Evolutionary conservation across 2,888 invertebrate genomes (phyloP), one percentile per base, ranked within the genome.

Genomic region (Drosophila ochracea): DNA sequence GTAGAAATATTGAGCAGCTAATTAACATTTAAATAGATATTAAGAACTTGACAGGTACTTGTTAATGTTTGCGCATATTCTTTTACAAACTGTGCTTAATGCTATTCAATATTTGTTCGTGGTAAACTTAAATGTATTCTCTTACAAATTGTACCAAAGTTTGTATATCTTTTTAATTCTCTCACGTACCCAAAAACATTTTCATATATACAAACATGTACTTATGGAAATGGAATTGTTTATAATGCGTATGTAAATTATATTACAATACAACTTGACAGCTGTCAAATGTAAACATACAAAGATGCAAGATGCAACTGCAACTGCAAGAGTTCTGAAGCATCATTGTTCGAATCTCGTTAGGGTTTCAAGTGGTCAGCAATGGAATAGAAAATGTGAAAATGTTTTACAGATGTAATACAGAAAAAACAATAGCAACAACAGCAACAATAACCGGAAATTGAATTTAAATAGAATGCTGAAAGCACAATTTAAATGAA

Each of bases 211-310:
- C 65, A 41, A 33, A 19, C 31, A n/a, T 57, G 28, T 31, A 54
- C 67, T 33, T 49, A 31, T 68, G 59, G 30, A 31, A 58, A 58
- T 58, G 52, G n/a, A 68, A 54, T 54, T 70, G 54, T 75, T 77
- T 61, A 47, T 57, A 68, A 84, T 71, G 62, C 69, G 74, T 67
- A 59, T 70, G 87, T 82, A 84, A 84, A 84, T 89, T 72, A 77
- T 80, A 73, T 82, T 75, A 79, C 74, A 82, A 89, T 75, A 63
- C 66, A 49, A 50, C 71, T 73, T 73, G 88, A 87, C 88, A 89
- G 84, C 88, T 84, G 90, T 86, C 87, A 82, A 79, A 76, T 58
- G 69, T 53, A 68, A 78, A 76, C 70, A 72, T 33, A 47, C 5
- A 55, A 55, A 19, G 35, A 53, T 74, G 64, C 39, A 54, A 50